Conservation (phyloP, 2,888 invertebrate species). For the Halocaridina rubra region DNA sequence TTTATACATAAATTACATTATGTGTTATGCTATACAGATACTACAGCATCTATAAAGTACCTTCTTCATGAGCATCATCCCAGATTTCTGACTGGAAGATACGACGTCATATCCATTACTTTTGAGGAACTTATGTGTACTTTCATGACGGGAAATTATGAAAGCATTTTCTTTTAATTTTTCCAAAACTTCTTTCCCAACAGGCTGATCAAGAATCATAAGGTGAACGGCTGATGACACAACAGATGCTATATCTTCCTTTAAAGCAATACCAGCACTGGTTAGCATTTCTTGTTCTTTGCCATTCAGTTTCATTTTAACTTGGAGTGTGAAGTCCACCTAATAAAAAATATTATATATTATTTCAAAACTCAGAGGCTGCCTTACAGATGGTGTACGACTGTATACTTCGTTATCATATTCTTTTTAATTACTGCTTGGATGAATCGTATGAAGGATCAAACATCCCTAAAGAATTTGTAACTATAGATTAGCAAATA, state of each 20-base stretch:
- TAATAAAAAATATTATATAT: neutral
- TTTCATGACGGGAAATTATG: conserved; percentile 8
- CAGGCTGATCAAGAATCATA: conserved; percentile 27
- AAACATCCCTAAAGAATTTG: too few relatives aligned
- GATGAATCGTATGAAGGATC: too few relatives aligned
- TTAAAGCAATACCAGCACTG: conserved; percentile 4
- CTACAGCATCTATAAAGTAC: neutral
- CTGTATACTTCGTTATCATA: too few relatives aligned
- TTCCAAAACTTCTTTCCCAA: conserved; percentile 11
- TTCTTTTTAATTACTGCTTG: too few relatives aligned
- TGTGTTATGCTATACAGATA: neutral
- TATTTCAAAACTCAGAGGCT: neutral
- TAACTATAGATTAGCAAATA: too few relatives aligned
- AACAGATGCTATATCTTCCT: conserved; percentile 10
- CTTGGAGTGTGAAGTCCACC: conserved; percentile 28
- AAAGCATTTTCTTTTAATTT: conserved; percentile 32
- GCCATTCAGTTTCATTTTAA: neutral
- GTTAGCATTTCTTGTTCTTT: conserved; percentile 20
- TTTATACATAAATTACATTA: too few relatives aligned
- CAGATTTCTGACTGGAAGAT: conserved; percentile 75
- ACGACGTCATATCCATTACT: conserved; percentile 74
- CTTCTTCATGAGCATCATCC: conserved; percentile 13
- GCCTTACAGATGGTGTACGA: too few relatives aligned
- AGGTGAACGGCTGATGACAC: conserved; percentile 13
- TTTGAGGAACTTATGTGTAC: conserved; percentile 71